phyloP scores from a whole-genome alignment of 2,888 invertebrate genomes.

The Scotopteryx bipunctaria region DNA sequence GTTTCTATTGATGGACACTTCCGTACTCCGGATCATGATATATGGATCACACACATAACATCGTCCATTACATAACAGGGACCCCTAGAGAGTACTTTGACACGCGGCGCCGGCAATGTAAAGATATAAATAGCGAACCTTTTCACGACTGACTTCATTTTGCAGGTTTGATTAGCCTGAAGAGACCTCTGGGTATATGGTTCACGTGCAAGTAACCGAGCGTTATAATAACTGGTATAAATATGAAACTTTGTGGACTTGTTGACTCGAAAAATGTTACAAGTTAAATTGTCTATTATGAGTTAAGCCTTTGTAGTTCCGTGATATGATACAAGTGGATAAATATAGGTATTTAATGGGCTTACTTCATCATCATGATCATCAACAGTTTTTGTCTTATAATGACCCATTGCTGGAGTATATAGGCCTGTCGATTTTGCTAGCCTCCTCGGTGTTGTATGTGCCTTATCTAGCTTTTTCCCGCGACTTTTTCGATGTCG shows the following conservation, averaged over 20 bases:
- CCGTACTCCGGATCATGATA: background rate
- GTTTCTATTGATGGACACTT: background rate
- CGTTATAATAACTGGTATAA: background rate
- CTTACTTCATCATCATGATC: too few species aligned
- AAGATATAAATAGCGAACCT: conserved; percentile 20
- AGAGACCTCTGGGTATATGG: background rate
- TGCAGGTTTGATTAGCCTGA: conserved; percentile 12
- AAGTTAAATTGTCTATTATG: too few species aligned
- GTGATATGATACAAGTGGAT: too few species aligned
- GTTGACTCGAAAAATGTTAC: too few species aligned
- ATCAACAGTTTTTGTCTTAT: too few species aligned
- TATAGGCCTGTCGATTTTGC: too few species aligned
- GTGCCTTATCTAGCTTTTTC: too few species aligned
- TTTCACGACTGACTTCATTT: conserved; percentile 22
- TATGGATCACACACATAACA: background rate
- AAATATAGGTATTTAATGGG: too few species aligned
- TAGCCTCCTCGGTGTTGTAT: too few species aligned
- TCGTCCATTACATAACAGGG: conserved; percentile 13
- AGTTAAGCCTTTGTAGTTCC: too few species aligned
- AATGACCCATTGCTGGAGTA: too few species aligned
- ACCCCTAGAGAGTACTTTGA: conserved; percentile 19
- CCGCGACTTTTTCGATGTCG: too few species aligned
- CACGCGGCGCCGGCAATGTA: conserved; percentile 1
- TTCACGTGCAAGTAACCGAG: background rate
- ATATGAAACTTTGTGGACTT: background rate